A percentile compares a stretch with the other conserved stretches of the same genome.
Conservation (phyloP, 2,888 invertebrate species). For the Clivina fossor region DNA sequence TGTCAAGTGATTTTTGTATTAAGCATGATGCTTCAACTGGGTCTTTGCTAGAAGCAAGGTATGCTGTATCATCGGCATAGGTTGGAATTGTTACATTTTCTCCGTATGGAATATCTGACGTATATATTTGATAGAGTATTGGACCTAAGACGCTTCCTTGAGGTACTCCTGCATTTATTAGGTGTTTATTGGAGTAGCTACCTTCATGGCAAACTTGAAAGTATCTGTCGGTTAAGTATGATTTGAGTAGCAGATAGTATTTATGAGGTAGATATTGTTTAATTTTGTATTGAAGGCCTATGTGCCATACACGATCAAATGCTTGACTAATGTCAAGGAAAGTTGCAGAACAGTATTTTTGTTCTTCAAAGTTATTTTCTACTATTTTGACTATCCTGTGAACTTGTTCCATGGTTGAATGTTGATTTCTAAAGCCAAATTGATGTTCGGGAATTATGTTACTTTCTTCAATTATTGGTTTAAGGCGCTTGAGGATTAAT, state of each 20-base stretch:
- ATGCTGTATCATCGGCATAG: constrained; percentile 25
- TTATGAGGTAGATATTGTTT: constrained; percentile 20
- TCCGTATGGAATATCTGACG: constrained; percentile 12
- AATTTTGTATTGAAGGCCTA: constrained; percentile 26
- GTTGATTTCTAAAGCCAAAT: constrained; percentile 34
- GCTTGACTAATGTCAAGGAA: constrained; percentile 32
- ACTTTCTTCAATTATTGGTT: constrained; percentile 14
- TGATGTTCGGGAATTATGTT: constrained; percentile 35
- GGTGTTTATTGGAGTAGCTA: background rate
- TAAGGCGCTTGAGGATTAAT: constrained; percentile 31
- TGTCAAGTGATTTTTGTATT: constrained; percentile 6
- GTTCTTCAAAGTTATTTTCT: constrained; percentile 8
- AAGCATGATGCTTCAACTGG: constrained; percentile 1
- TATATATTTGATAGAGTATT: constrained; percentile 14
- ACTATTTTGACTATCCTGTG: constrained; percentile 34
- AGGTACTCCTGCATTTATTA: constrained; percentile 24
- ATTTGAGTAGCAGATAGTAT: constrained; percentile 24
- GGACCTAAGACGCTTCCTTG: constrained; percentile 30
- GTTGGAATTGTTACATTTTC: constrained; percentile 16
- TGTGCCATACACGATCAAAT: constrained; percentile 33
- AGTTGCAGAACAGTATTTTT: constrained; percentile 23
- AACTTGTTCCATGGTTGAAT: constrained; percentile 37
- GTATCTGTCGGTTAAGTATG: constrained; percentile 22
- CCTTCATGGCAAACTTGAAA: constrained; percentile 22
- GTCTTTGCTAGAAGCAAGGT: constrained; percentile 4